Percentiles rank a stretch among this genome's conserved stretches.
These are phyloP conservation scores for Oncorhynchus tshawytscha DNA, from an alignment of 2,113 vertebrate genomes.

Conservation along the genomic window DNA sequence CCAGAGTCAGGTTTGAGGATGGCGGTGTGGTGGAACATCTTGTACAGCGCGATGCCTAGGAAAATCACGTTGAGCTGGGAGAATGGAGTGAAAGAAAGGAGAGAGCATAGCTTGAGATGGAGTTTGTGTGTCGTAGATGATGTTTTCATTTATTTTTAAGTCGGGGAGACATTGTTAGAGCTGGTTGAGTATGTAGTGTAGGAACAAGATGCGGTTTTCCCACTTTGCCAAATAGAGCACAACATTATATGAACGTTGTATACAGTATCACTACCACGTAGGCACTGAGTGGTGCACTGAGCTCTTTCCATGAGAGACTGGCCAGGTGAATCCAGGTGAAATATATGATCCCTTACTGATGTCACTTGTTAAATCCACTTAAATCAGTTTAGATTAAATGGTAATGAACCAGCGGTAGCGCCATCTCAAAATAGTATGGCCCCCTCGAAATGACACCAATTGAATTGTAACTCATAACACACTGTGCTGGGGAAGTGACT, in stretches of 20 bases:
- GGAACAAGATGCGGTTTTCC: slow-evolving; percentile 38
- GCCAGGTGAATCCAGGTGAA: no score
- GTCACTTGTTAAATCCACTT: background rate
- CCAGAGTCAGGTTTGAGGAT: slow-evolving; percentile 98
- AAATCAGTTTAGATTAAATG: background rate
- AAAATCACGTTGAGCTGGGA: slow-evolving; percentile 95
- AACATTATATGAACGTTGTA: slow-evolving; percentile 53
- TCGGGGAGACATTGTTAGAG: slow-evolving; percentile 10
- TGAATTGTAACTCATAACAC: background rate
- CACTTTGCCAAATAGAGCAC: slow-evolving; percentile 69
- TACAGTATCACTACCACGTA: slow-evolving; percentile 2
- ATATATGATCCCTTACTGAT: no score
- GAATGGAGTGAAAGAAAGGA: background rate
- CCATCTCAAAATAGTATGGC: slow-evolving; percentile 7
- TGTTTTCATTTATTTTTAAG: slow-evolving; percentile 63
- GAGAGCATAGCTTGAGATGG: slow-evolving; percentile 6
- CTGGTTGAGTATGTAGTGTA: slow-evolving; percentile 11
- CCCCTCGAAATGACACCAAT: slow-evolving; percentile 35
- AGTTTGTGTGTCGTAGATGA: slow-evolving; percentile 15
- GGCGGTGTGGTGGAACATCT: slow-evolving; percentile 99
- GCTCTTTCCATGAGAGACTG: no score
- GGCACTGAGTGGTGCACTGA: slow-evolving; percentile 18
- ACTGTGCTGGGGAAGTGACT: slow-evolving; percentile 21
- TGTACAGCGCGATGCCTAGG: slow-evolving; percentile 97
- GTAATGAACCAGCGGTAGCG: background rate